Conservation (phyloP, 2,888 invertebrate species). For the Andrena bucephala region DNA sequence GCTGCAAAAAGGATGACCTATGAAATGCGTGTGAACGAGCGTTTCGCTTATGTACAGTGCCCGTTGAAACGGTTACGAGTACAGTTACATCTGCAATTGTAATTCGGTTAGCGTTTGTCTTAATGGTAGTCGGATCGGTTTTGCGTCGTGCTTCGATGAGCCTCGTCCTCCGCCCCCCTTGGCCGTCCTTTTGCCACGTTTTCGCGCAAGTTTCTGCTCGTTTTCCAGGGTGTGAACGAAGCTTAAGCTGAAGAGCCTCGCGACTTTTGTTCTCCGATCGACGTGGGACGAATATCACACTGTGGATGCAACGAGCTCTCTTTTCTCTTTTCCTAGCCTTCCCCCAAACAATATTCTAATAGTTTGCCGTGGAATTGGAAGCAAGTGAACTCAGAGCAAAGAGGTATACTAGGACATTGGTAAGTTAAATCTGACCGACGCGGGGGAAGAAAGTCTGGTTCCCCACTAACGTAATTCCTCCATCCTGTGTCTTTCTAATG, state of each 20-base stretch:
- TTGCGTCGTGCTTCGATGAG: slow-evolving; percentile 18
- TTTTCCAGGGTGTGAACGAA: slow-evolving; percentile 40
- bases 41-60: slow-evolving; percentile 65
- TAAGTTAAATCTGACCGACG: not conserved
- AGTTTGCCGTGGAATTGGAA: not conserved
- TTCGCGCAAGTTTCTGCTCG: not conserved
- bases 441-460: not conserved
- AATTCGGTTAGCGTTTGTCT: slow-evolving; percentile 51
- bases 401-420: not conserved
- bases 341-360: too few relatives aligned
- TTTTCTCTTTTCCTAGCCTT: too few relatives aligned
- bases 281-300: not conserved
- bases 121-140: slow-evolving; percentile 12
- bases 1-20: slow-evolving; percentile 70
- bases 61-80: slow-evolving; percentile 51
- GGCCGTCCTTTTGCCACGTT: not conserved
- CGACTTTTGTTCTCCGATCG: slow-evolving; percentile 29
- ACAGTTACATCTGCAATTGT: slow-evolving; percentile 38
- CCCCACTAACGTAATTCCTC: not conserved
- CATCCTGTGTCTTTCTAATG: not conserved
- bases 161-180: not conserved
- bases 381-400: too few relatives aligned
- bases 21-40: slow-evolving; percentile 69
- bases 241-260: slow-evolving; percentile 47
- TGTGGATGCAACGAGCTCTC: not conserved